Base-by-base conservation (phyloP, 2,113 vertebrate species). In the Rhabdornis inornatus region DNA sequence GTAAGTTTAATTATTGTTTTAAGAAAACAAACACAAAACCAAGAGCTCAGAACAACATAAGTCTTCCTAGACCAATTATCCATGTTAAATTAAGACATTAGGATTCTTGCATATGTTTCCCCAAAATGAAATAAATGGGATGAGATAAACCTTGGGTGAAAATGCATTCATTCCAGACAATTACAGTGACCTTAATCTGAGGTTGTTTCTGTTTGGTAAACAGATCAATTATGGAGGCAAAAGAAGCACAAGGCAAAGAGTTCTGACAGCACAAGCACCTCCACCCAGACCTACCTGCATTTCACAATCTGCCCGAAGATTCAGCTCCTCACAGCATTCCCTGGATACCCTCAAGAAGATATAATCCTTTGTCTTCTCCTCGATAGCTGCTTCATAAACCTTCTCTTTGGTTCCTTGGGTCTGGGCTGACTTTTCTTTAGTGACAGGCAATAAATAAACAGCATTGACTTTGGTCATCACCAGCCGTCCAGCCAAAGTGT, bases 401-500 rank as follows among this genome's bases (percentile, higher is more conserved):
- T 99, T 99, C 97, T 99, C 99, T 98, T 99, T 99, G 97, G 98
- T 98, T 94, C 99, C 99, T 83, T 99, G 98, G 63, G 98, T 98
- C 65, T 98, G 98, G 37, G 98, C 96, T 96, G 97, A 97, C 72
- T 98, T 99, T 64, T 99, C 99, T 83, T 98, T 98, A 97, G 98
- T 98, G 96, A 99, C 94, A 61, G 99, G 99, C 94, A 99, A 98
- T 97, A 99, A 96, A 96, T 99, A 98, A 94, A 99, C 99, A 83
- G 99, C 99, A 95, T 99, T 99, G 94, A 99, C 99, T 99, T 99
- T 99, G 97, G 99, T 99, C 99, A 99, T 99, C 93, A 99, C 99
- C 91, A 99, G 98, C 89, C 99, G 98, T 82, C 99, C 99, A 57
- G 99, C 99, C 97, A 99, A 98, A 64, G 99, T 99, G 97, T 99